These are phyloP conservation scores for Eupsittula cactorum DNA, from an alignment of 2,113 vertebrate genomes.

Conservation along the genomic window DNA sequence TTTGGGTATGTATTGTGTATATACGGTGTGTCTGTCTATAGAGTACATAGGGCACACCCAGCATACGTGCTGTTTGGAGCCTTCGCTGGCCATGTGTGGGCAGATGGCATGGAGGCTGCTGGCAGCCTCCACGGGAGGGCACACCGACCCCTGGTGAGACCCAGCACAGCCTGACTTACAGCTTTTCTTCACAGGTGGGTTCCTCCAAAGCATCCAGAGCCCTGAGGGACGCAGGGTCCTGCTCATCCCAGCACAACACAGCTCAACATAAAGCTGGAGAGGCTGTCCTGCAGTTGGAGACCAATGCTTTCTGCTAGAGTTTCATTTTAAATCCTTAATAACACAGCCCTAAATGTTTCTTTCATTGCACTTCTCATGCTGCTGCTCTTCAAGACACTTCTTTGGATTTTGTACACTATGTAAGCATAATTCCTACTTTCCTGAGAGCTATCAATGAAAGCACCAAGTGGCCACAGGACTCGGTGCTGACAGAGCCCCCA, in stretches of 20 bases:
- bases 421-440: not conserved
- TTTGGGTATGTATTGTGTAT: not conserved
- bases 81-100: not conserved
- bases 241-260: rapidly evolving
- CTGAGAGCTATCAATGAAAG: not conserved
- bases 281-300: not conserved
- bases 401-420: not conserved
- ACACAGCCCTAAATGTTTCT: not conserved
- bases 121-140: not conserved
- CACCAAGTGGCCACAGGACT: not conserved
- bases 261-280: not conserved
- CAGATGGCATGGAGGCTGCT: not conserved
- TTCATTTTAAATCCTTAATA: not conserved
- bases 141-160: rapidly evolving
- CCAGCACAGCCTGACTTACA: not conserved
- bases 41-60: not conserved
- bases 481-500: not conserved
- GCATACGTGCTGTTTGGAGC: rapidly evolving
- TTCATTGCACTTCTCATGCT: not conserved
- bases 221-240: not conserved
- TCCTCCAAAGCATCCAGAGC: conserved; percentile 32
- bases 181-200: conserved; percentile 31
- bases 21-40: rapidly evolving
- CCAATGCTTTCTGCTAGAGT: rapidly evolving
- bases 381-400: not conserved